Conservation (phyloP, 1,140 invertebrate genomes). For the Monomorium pharaonis region DNA sequence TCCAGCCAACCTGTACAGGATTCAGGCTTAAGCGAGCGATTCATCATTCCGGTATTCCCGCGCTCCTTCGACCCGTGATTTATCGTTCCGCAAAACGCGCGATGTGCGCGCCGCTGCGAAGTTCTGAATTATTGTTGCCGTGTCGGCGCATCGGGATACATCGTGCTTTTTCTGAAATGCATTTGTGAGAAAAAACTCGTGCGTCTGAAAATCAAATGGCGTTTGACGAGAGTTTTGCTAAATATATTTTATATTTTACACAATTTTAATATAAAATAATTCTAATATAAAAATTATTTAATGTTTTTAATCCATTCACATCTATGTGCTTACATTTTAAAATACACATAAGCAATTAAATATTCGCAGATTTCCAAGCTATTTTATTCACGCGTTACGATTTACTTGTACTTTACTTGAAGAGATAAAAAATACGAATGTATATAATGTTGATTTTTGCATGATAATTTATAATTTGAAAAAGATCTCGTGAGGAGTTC, state of each 20-base stretch:
- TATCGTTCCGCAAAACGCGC: slow-evolving; percentile 49
- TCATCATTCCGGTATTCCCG: slow-evolving; percentile 59
- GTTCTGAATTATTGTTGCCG: slow-evolving; percentile 57
- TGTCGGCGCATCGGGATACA: slow-evolving; percentile 43
- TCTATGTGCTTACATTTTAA: not conserved
- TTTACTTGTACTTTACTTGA: not conserved
- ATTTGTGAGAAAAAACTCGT: slow-evolving; percentile 6
- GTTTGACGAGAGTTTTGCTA: not conserved
- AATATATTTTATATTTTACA: not conserved
- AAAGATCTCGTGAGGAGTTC: not conserved
- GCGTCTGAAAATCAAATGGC: not conserved
- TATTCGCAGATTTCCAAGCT: not conserved
- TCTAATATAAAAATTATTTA: not conserved
- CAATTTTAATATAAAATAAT: not conserved
- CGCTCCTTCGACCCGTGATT: slow-evolving; percentile 59
- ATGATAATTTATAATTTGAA: not conserved
- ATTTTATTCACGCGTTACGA: not conserved
- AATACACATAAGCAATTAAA: not conserved
- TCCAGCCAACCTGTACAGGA: slow-evolving; percentile 8
- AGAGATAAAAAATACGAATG: not conserved
- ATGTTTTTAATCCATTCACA: not conserved
- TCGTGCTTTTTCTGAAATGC: not conserved
- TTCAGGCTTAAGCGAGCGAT: slow-evolving; percentile 48
- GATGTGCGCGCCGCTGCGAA: slow-evolving; percentile 1
- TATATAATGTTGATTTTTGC: not conserved